Base-by-base conservation (phyloP, 2,888 invertebrate genomes). In the Drepana falcataria region DNA sequence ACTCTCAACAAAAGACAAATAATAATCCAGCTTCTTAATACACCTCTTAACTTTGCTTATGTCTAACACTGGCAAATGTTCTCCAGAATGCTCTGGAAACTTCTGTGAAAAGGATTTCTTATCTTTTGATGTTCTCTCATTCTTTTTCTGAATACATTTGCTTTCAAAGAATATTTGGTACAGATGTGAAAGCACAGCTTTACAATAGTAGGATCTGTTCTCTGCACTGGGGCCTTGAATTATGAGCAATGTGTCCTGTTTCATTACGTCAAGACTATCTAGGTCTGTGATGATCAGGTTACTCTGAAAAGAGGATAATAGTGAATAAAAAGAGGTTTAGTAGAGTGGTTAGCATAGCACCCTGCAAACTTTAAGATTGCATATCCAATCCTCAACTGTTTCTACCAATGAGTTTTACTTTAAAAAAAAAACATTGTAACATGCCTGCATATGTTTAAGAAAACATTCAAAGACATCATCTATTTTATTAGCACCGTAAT, bases 21-120 rank as follows among this genome's bases (percentile, higher is more conserved):
- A 94, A 83, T 93, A 96, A 73, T 95, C 94, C 1, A 96, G 71
- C 85, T 95, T 96, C 71, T 94, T 95, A 0, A 93, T 72, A 62
- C 91, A 83, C 56, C 91, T 87, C 62, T 91, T 92, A 4, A 94
- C 69, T 77, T 92, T 92, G 49, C 83, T 87, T 52, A 88, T 76
- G 57, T 93, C 87, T 62, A 94, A 72, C n/a, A 82, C 73, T 51
- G 92, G 87, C 49, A 90, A 77, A 59, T 92, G 79, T 9, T 91
- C 86, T 44, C 78, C 83, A 52, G 85, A 83, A 56, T 92, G 88
- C 7, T 93, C 92, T 0, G 92, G 90, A 56, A 94, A 93, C 65
- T 92, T 93, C 66, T 88, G 93, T 0, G 90, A 80, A 65, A 95
- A 94, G 48, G 69, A 75, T 4, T 71, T 73, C 55, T 77, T 73